Conservation (phyloP, 2,113 vertebrate genomes). For the Lycaon pictus region DNA sequence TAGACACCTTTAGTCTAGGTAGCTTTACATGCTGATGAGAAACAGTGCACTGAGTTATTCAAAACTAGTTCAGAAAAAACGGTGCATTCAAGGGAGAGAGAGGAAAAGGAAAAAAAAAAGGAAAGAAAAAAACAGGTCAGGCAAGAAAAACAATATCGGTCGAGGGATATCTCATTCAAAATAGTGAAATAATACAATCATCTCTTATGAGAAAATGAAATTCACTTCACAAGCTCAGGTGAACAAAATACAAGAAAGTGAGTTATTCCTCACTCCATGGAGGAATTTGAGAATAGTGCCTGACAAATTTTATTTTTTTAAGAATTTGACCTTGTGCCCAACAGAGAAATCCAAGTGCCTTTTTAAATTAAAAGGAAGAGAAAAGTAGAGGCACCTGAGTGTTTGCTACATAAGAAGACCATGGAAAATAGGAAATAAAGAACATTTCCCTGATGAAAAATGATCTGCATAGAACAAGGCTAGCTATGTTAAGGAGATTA, state of each 20-base stretch:
- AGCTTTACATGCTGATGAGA: constrained; percentile 45
- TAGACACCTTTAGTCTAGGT: not conserved
- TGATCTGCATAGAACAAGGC: not conserved
- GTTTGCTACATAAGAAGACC: constrained; percentile 17
- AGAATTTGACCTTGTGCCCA: not conserved
- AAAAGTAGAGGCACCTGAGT: not conserved
- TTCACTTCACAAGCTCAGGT: constrained; percentile 32
- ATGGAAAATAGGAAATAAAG: not conserved
- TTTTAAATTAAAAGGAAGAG: constrained; percentile 63
- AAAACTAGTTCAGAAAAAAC: constrained; percentile 33
- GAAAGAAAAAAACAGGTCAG: not conserved
- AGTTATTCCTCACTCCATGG: not conserved
- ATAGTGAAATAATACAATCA: not conserved
- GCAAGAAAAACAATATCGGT: not conserved
- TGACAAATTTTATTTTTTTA: constrained; percentile 29
- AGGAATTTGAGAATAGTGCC: not conserved
- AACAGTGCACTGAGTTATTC: not conserved
- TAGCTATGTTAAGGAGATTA: not conserved
- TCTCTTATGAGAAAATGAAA: constrained; percentile 55
- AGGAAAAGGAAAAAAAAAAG: not conserved
- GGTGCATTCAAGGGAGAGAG: not conserved
- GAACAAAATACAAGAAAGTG: not conserved
- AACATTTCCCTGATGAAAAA: constrained; percentile 34
- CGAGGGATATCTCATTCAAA: not conserved
- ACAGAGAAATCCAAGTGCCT: constrained; percentile 16